Evolutionary conservation across 1,140 invertebrate species (phyloP).

Genomic region (Onthophagus taurus): DNA sequence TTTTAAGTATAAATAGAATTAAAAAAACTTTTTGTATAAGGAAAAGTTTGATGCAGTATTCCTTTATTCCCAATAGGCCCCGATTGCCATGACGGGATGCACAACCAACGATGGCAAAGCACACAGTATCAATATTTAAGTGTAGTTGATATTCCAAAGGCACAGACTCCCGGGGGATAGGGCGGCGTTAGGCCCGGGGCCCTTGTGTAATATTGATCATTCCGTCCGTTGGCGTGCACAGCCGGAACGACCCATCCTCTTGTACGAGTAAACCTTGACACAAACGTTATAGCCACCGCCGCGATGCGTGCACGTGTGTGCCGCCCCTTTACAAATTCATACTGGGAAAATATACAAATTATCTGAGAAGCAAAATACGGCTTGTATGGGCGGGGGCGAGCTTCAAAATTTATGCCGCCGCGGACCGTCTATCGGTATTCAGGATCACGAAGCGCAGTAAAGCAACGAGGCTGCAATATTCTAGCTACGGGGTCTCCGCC

Average conservation of each 20-base stretch:
- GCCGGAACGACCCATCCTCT: slow-evolving; percentile 6
- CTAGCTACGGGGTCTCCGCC: no score
- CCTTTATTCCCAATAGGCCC: no score
- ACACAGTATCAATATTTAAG: slow-evolving; percentile 18
- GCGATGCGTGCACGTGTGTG: slow-evolving; percentile 6
- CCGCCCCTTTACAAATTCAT: slow-evolving; percentile 3
- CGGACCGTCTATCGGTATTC: slow-evolving; percentile 4
- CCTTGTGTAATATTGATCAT: slow-evolving; percentile 19
- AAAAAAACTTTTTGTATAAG: no score
- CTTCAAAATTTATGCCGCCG: slow-evolving; percentile 8
- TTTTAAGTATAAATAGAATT: no score
- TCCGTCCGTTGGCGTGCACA: slow-evolving; percentile 15
- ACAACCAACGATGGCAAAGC: slow-evolving; percentile 6
- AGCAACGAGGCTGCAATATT: no score
- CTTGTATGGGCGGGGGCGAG: not conserved
- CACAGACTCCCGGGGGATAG: slow-evolving; percentile 16
- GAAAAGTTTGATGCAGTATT: no score
- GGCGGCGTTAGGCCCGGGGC: slow-evolving; percentile 14
- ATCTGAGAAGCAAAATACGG: slow-evolving; percentile 8
- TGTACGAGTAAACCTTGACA: slow-evolving; percentile 6
- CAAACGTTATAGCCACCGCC: no score
- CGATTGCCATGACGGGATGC: no score
- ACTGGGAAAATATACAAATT: slow-evolving; percentile 9
- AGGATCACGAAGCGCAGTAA: slow-evolving; percentile 9
- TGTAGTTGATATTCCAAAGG: slow-evolving; percentile 19